Base-by-base conservation (phyloP, 2,888 invertebrate species). In the Anorthoa munda region DNA sequence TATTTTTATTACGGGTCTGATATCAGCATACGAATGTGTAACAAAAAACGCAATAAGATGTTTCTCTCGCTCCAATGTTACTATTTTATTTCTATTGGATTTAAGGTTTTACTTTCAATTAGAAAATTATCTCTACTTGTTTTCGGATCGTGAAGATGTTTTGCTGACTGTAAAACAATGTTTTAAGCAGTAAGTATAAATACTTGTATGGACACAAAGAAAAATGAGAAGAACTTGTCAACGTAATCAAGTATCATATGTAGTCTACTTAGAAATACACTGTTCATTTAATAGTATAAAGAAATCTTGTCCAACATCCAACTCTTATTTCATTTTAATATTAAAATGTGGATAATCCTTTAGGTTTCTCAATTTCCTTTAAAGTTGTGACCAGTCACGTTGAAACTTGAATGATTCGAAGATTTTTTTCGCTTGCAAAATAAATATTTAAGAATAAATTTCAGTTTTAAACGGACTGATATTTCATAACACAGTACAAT, bases 21-120 rank as follows among this genome's bases (percentile, higher is more conserved):
- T 92, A 94, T 94, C 93, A 93, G 93, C 93, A 94, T 94, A 93
- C 91, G 88, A 94, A 94, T 94, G 92, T 91, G 84, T 88, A 86
- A 89, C 90, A 91, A 92, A 91, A 91, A 90, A 89, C 84, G 88
- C 87, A 90, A 91, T 89, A 90, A 90, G 88, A 91, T 86, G 79
- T 88, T 88, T 88, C 86, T 84, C 81, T 77, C 85, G 82, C 86
- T 87, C 70, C 82, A 72, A 66, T 60, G 70, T 45, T 78, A 76
- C 71, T 74, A 70, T 83, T 79, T 79, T 76, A 79, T 81, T 61
- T 75, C 76, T 69, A 77, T 74, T 81, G 31, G 15, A 70, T 63
- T 74, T 58, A 77, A 74, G 63, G 72, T 71, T 81, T 72, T 79
- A 74, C 74, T 83, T 85, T 78, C 83, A 78, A 84, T 80, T 79